phyloP scores from a whole-genome alignment of 2,797 vertebrate genomes.

The Catharus ustulatus region DNA sequence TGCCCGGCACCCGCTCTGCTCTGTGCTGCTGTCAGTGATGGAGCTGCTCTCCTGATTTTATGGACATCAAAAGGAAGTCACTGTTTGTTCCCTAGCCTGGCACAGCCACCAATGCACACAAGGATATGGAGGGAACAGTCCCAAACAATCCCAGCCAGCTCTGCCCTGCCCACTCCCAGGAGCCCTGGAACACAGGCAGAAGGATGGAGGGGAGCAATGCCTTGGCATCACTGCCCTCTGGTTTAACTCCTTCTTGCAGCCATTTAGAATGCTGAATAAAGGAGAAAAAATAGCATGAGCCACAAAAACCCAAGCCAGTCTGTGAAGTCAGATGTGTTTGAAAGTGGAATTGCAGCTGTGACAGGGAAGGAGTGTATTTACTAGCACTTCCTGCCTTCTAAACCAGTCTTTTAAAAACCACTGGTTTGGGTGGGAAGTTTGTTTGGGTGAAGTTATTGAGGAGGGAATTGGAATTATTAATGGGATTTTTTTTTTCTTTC shows the following conservation, averaged over 20 bases:
- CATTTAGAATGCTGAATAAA: neutral
- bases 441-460: neutral
- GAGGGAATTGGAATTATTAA: neutral
- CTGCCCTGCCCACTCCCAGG: neutral
- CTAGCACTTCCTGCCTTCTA: neutral
- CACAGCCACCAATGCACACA: rapidly evolving
- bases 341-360: neutral
- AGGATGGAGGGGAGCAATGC: neutral
- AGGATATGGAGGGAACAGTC: rapidly evolving
- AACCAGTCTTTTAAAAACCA: neutral
- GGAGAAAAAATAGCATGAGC: neutral
- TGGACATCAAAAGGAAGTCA: neutral
- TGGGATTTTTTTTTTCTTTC: neutral
- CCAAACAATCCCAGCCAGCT: neutral
- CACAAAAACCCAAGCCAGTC: neutral
- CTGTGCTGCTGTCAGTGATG: neutral
- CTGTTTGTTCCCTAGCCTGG: neutral
- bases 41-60: neutral
- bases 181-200: rapidly evolving
- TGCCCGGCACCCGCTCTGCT: neutral
- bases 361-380: neutral
- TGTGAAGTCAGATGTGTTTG: neutral
- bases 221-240: neutral
- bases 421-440: neutral
- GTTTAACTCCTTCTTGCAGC: neutral